Conservation (phyloP, 2,797 vertebrate species). For the Lagocephalus sceleratus region DNA sequence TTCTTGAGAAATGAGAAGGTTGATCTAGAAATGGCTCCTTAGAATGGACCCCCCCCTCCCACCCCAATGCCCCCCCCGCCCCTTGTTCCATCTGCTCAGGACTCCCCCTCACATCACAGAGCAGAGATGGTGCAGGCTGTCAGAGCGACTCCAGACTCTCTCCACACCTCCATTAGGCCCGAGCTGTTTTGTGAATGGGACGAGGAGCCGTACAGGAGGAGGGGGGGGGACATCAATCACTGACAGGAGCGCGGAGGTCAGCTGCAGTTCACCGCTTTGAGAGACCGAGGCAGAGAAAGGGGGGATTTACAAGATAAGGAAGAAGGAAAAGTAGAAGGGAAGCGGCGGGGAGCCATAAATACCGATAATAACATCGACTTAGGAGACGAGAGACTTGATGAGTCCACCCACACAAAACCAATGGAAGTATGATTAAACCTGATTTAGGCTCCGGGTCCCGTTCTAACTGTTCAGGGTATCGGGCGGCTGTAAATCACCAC, state of each 20-base stretch:
- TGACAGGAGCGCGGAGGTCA: slow-evolving; percentile 59
- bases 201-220: slow-evolving; percentile 43
- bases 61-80: too few species aligned
- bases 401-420: slow-evolving; percentile 11
- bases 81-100: neutral
- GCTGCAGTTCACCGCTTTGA: slow-evolving; percentile 60
- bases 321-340: slow-evolving; percentile 13
- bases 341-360: slow-evolving; percentile 17
- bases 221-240: slow-evolving; percentile 65
- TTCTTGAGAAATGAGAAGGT: too few species aligned
- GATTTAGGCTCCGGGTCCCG: too few species aligned
- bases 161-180: slow-evolving; percentile 26
- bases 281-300: slow-evolving; percentile 33
- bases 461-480: too few species aligned
- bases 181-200: slow-evolving; percentile 47
- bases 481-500: too few species aligned
- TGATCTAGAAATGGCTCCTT: too few species aligned
- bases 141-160: slow-evolving; percentile 3
- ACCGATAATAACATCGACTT: slow-evolving; percentile 16
- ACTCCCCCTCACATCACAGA: slow-evolving; percentile 9
- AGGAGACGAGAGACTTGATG: slow-evolving; percentile 21
- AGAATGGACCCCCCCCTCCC: too few species aligned
- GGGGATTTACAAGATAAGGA: slow-evolving; percentile 24
- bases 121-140: slow-evolving; percentile 24
- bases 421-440: neutral